Base-by-base conservation (phyloP, 2,888 invertebrate species). In the Mechanitis messenoides region DNA sequence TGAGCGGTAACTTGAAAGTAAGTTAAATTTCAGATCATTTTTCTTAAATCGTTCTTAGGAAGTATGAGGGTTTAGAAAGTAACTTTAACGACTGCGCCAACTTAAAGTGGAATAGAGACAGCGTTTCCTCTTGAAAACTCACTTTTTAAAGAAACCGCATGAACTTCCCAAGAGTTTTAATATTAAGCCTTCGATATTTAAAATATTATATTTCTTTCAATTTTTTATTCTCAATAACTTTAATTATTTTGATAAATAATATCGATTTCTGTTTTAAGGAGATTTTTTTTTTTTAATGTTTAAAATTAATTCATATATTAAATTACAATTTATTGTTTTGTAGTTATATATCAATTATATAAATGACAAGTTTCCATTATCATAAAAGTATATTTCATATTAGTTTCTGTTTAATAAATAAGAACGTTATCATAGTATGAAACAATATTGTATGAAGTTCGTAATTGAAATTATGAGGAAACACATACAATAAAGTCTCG, bases 401-500 rank as follows among this genome's bases (percentile, higher is more conserved):
- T 7, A 42, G 3, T 42, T 9, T 42, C 11, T 9, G 9, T 9
- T 9, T 11, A 9, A 42, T 9, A 42, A 42, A 42, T 42, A 42
- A 7, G 11, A 42, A 42, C 42, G 9, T 42, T 42, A 42, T 9
- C 42, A 46, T 35, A 46, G 59, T 54, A 7, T 45, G 57, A 47
- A 55, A 50, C 55, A 53, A 55, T 62, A 56, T 59, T 58, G 60
- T 59, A 61, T 63, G 59, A 69, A 65, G 65, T 68, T 67, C 62
- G 60, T 71, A 76, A 75, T 71, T 77, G 71, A 75, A 78, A 74
- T 76, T 76, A 74, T 75, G 66, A 69, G 63, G 69, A 72, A 77
- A 74, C 77, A 74, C 73, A 75, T 78, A 78, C 77, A 74, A 75
- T 78, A 75, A 76, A 76, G 67, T 69, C 68, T 68, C 72, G 71